phyloP scores from a whole-genome alignment of 2,113 vertebrate genomes.

The Lasiurus borealis region DNA sequence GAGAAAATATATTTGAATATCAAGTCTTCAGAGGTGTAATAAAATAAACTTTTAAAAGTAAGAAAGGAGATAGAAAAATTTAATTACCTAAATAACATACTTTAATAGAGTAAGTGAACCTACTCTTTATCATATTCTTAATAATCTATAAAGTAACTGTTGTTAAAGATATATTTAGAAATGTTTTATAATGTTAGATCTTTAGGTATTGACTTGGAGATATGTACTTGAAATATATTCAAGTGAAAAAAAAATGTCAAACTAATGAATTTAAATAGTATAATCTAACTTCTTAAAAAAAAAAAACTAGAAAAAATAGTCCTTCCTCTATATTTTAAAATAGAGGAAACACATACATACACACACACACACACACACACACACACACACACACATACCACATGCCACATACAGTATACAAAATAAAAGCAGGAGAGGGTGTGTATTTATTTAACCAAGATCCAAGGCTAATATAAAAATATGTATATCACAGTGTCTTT shows the following conservation, averaged over 20 bases:
- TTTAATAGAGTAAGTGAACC: not conserved
- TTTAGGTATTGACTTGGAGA: conserved; percentile 23
- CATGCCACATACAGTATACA: not conserved
- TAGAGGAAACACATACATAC: not conserved
- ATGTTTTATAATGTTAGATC: conserved; percentile 8
- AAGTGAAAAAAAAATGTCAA: not conserved
- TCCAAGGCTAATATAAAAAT: not conserved
- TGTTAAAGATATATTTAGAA: conserved; percentile 1
- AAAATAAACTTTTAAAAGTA: conserved; percentile 14
- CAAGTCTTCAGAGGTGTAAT: not conserved
- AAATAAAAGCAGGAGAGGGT: not conserved
- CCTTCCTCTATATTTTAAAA: not conserved
- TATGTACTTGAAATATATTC: not conserved
- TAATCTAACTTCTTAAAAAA: not conserved
- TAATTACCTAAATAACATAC: not conserved
- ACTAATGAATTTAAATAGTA: not conserved
- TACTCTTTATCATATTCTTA: conserved; percentile 14
- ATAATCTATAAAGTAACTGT: not conserved
- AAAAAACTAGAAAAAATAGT: not conserved
- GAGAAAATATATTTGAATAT: not conserved
- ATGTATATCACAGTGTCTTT: not conserved
- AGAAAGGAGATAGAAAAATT: not conserved
- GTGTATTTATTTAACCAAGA: not conserved
- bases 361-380: not conserved
- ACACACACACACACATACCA: not conserved